Evolutionary conservation across 2,113 vertebrate genomes (phyloP), one percentile per base, ranked within the genome.

Genomic region (Microcebus griseorufus): DNA sequence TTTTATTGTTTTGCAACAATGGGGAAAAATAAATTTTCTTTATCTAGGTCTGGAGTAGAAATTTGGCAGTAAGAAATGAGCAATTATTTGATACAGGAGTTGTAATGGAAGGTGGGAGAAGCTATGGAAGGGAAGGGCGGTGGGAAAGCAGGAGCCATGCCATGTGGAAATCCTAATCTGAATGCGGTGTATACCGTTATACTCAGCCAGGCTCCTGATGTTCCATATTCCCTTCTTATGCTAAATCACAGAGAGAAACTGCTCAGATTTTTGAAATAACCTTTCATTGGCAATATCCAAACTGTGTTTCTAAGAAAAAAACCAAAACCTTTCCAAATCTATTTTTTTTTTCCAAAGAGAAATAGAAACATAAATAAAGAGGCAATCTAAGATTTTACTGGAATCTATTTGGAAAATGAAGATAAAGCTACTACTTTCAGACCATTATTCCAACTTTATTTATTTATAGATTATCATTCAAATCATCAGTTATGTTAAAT

Each of bases 101-200:
- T 97, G 90, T 96, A 95, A 92, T 93, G 87, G 86, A 98, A 94
- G 39, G 58, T 93, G 70, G 89, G 90, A 97, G 95, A 86, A 97
- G 84, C 25, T 94, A 39, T 94, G 93, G 79, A 97, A 97, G 82
- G 34, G 65, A 92, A 69, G 29, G 85, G 87, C 90, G 97, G 84
- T 78, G 92, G 89, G 96, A 93, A 97, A 93, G 80, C 51, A 95
- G 95, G 96, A 95, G 76, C 94, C n/a, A 58, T 72, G 91, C 89
- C 79, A 45, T 89, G 69, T 92, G 75, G 80, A 48, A 95, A 86
- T 70, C 91, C 88, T 87, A 55, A 97, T 96, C 92, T 97, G 95
- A 96, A 95, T 67, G n/a, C 93, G 86, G 12, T 7, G 37, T 53
- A 84, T 90, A 25, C 14, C 3, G 1, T 48, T n/a, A 62, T 94